A percentile compares a stretch with the other conserved stretches of the same genome.
Conservation (phyloP, 2,113 vertebrate species). For the Pitta sordida region DNA sequence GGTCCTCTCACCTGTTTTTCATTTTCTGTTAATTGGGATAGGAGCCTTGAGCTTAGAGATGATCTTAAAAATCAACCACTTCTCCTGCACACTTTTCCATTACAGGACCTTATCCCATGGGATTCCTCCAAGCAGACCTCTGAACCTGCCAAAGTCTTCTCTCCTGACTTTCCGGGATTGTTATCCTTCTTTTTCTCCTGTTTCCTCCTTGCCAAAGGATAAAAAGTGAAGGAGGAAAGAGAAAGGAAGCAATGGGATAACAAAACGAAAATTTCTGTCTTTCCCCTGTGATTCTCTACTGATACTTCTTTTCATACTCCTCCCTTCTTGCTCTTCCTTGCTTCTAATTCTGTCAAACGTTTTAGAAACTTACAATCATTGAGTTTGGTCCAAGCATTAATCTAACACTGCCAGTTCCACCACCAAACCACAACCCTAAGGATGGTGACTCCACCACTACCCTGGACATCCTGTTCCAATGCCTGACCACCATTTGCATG, state of each 20-base stretch:
- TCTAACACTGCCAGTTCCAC: neutral
- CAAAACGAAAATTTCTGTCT: neutral
- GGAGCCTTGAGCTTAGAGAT: neutral
- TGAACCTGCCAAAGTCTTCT: neutral
- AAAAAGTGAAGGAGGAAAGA: neutral
- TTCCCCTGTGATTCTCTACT: neutral
- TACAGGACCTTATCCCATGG: neutral
- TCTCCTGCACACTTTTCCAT: neutral
- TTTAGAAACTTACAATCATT: neutral
- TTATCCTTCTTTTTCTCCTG: neutral
- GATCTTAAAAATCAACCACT: neutral
- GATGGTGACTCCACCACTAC: neutral
- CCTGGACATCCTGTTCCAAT: neutral
- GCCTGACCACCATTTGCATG: neutral
- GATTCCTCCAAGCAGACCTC: neutral
- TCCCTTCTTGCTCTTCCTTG: neutral
- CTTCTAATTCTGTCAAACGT: neutral
- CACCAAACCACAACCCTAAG: fast-evolving
- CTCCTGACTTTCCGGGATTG: neutral
- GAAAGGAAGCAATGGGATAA: neutral
- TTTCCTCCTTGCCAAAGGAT: neutral
- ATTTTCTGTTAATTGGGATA: neutral
- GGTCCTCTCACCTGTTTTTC: neutral
- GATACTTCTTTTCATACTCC: neutral
- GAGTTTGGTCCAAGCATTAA: neutral